Evolutionary conservation across 1,140 invertebrate genomes (phyloP).

Genomic region (Ridgeia piscesae): DNA sequence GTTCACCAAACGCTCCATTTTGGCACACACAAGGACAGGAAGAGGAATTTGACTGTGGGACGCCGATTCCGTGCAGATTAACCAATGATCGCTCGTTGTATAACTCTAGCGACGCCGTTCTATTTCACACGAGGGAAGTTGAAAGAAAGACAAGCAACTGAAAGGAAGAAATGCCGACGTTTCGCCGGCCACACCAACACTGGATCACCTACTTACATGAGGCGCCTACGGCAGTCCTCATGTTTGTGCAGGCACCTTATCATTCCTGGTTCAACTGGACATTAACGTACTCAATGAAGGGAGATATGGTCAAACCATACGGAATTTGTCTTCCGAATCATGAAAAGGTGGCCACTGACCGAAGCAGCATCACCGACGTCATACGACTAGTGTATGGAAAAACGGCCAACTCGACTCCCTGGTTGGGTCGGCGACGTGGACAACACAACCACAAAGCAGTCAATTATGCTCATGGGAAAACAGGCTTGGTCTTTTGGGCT

Average conservation of each 20-base stretch:
- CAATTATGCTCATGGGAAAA: neutral
- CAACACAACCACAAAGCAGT: neutral
- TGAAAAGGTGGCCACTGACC: neutral
- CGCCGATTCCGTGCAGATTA: neutral
- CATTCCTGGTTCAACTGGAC: neutral
- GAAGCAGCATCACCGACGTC: neutral
- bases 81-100: neutral
- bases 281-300: neutral
- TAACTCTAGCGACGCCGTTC: neutral
- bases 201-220: neutral
- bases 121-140: neutral
- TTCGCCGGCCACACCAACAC: neutral
- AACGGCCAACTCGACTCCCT: neutral
- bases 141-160: neutral
- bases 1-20: too few species aligned
- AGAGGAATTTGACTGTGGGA: neutral
- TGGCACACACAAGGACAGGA: too few species aligned
- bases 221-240: neutral
- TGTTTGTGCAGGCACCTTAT: neutral
- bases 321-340: neutral
- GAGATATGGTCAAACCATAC: neutral
- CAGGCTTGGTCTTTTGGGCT: neutral
- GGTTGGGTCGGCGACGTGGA: neutral
- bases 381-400: neutral
- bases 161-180: neutral